Conservation (phyloP, 2,113 vertebrate species). For the Heterotilapia buettikoferi region DNA sequence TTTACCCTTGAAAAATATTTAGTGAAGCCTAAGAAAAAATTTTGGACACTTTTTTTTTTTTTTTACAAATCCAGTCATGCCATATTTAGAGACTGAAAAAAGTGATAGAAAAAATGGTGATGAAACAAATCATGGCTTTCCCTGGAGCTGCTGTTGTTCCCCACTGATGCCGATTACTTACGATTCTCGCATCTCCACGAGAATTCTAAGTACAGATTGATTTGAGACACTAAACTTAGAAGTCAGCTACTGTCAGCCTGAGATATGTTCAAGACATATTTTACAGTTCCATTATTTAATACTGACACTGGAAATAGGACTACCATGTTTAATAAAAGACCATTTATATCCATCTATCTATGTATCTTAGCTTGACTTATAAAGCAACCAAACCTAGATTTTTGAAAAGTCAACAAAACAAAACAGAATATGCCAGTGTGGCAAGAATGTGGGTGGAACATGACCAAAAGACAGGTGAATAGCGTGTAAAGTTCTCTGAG, state of each 20-base stretch:
- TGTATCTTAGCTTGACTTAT: not conserved
- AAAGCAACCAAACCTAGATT: not conserved
- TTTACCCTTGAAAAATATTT: not conserved
- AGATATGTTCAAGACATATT: not conserved
- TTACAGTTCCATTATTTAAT: not conserved
- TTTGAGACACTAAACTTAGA: not conserved
- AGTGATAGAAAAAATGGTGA: not conserved
- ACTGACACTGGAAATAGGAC: not conserved
- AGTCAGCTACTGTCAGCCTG: not conserved
- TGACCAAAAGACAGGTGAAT: not conserved
- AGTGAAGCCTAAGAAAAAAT: not conserved
- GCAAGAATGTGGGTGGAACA: not conserved
- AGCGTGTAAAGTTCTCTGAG: not conserved
- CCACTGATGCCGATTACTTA: not conserved
- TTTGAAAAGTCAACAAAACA: not conserved
- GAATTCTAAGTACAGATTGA: not conserved
- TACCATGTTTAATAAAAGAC: not conserved
- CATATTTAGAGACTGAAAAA: not conserved
- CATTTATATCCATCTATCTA: not conserved
- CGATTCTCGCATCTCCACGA: not conserved
- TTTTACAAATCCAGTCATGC: not conserved
- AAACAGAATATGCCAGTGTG: not conserved
- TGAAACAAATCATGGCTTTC: not conserved
- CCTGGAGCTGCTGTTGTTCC: not conserved
- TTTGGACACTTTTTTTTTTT: not conserved